phyloP scores from a whole-genome alignment of 1,140 invertebrate species.

The Lutraria rhynchaena region DNA sequence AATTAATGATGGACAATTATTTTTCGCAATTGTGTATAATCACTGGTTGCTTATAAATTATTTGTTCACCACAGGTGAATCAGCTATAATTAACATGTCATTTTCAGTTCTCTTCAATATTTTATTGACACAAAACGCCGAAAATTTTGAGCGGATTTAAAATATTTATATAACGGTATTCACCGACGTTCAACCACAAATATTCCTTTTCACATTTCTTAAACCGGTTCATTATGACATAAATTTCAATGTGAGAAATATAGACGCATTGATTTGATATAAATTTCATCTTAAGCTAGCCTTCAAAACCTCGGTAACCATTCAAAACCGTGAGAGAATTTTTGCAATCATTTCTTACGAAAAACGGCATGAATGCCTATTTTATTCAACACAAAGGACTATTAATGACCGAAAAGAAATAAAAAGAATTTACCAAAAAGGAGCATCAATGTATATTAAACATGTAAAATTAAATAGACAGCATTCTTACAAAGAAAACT shows the following conservation, averaged over 20 bases:
- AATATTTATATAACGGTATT: constrained; percentile 26
- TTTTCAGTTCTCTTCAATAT: too few species aligned
- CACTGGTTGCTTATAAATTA: too few species aligned
- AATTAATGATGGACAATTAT: too few species aligned
- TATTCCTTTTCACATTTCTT: constrained; percentile 3
- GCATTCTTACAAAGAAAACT: too few species aligned
- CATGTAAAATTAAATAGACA: too few species aligned
- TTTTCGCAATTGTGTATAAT: too few species aligned
- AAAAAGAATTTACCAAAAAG: constrained; percentile 37
- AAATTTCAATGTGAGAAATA: constrained; percentile 38
- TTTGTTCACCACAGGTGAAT: too few species aligned
- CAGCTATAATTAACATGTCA: too few species aligned
- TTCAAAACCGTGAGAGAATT: constrained; percentile 24
- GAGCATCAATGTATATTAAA: constrained; percentile 30
- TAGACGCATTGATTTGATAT: constrained; percentile 17
- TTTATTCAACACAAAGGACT: constrained; percentile 25
- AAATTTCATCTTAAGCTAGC: constrained; percentile 5
- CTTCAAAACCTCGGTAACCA: constrained; percentile 8
- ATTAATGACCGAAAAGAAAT: constrained; percentile 31
- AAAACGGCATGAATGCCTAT: constrained; percentile 29
- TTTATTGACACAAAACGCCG: too few species aligned
- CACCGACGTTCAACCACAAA: constrained; percentile 14
- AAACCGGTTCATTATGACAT: constrained; percentile 22
- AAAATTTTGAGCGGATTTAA: too few species aligned
- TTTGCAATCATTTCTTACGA: constrained; percentile 31